Evolutionary conservation across 2,113 vertebrate genomes (phyloP).

Genomic region (Callionymus lyra): DNA sequence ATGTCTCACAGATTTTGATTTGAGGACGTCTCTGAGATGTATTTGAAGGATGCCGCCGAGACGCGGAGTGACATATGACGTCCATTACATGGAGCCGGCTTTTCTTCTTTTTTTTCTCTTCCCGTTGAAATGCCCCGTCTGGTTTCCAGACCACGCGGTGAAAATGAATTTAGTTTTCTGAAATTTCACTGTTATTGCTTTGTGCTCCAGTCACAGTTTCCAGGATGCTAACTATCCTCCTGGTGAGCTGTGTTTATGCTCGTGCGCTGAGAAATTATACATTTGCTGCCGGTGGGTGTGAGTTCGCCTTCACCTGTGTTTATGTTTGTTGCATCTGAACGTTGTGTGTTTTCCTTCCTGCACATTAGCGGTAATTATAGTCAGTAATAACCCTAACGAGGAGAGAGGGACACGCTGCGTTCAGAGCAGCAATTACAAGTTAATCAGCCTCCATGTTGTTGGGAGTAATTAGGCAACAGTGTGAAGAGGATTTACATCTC

Average conservation of each 20-base stretch:
- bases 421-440: constrained; percentile 98
- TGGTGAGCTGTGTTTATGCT: constrained; percentile 16
- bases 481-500: constrained; percentile 52
- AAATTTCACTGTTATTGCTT: constrained; percentile 58
- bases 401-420: constrained; percentile 89
- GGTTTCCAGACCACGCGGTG: constrained; percentile 40
- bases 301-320: constrained; percentile 21
- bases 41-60: constrained; percentile 25
- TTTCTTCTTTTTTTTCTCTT: too few species aligned
- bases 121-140: constrained; percentile 24
- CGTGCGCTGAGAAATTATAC: constrained; percentile 3
- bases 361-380: constrained; percentile 99
- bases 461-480: constrained; percentile 86
- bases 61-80: constrained; percentile 36
- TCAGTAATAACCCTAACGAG: constrained; percentile 97
- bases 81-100: constrained; percentile 39
- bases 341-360: constrained; percentile 45
- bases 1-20: too few species aligned
- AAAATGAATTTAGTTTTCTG: constrained; percentile 53
- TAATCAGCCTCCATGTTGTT: constrained; percentile 98
- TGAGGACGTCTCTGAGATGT: constrained; percentile 2
- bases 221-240: constrained; percentile 44
- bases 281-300: constrained; percentile 3
- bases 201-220: constrained; percentile 53
- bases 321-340: constrained; percentile 38